These are phyloP conservation scores for Ernsta delagoae DNA, from an alignment of 2,888 invertebrate species.

Conservation along the genomic window DNA sequence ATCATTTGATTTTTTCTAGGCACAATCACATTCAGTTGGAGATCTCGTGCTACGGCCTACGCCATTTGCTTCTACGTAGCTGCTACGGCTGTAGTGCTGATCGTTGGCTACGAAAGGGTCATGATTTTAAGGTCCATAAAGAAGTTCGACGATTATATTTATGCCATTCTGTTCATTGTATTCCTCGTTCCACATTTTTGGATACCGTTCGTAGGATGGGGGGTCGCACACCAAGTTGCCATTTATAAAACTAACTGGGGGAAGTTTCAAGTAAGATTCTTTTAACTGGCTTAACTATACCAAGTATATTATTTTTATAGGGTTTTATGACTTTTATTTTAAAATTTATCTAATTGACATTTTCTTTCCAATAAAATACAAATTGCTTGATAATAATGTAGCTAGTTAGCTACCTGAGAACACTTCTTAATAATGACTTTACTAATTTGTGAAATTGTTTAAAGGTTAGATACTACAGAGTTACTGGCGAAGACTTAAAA, in stretches of 20 bases:
- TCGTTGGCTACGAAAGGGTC: constrained; percentile 86
- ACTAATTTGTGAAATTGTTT: constrained; percentile 5
- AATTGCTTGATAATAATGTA: too few species aligned
- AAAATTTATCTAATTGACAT: too few species aligned
- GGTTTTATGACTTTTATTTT: too few species aligned
- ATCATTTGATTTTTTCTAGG: constrained; percentile 52
- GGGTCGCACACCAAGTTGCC: constrained; percentile 88
- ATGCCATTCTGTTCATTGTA: constrained; percentile 87
- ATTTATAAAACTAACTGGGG: constrained; percentile 89
- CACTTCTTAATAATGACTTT: too few species aligned
- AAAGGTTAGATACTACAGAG: constrained; percentile 82
- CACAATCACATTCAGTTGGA: constrained; percentile 87
- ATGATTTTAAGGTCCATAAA: constrained; percentile 85
- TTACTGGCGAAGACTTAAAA: constrained; percentile 85
- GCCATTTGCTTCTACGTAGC: constrained; percentile 87
- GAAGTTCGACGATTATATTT: constrained; percentile 89
- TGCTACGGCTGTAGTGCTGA: constrained; percentile 83
- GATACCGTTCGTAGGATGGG: constrained; percentile 89
- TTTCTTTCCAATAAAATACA: not conserved
- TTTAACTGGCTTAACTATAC: too few species aligned
- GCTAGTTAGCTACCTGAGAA: too few species aligned
- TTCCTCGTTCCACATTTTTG: constrained; percentile 89
- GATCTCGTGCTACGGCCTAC: constrained; percentile 86
- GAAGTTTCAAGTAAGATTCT: constrained; percentile 84
- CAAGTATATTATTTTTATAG: too few species aligned